Evolutionary conservation across 2,113 vertebrate species (phyloP), one percentile per base, ranked within the genome.

Genomic region (Hymenochirus boettgeri): DNA sequence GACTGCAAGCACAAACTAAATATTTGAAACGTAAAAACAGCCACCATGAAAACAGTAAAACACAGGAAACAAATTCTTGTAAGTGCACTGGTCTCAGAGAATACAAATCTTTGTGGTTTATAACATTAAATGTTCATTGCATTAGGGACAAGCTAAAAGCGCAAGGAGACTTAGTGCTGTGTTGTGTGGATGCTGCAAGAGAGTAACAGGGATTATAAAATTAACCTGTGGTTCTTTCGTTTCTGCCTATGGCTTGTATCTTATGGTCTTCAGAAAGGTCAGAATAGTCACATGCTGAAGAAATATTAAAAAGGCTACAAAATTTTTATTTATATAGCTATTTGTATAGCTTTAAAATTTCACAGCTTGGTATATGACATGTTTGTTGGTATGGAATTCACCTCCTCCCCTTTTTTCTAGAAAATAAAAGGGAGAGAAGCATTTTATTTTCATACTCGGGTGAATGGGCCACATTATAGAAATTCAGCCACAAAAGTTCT

Each of bases 1-100:
- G 54, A 57, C 54, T 35, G 54, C 31, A 35, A 57, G 54, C 27
- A 57, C 54, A 57, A 57, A 57, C 54, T n/a, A 35, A 57, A 57
- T 57, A 57, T 57, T 57, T 57, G 54, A 29, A 35, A 57, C 27
- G 31, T 35, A 57, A 33, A 57, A 37, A 31, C 27, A 57, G 27
- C 18, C 27, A 35, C 29, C 54, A 57, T 9, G 19, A 35, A 35
- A 18, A 21, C 18, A 18, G 54, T 35, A 35, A 29, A 22, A 57
- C 2, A 5, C 13, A 18, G 39, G 39, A 42, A 42, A 42, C 39
- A n/a, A 57, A 57, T 57, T 22, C 54, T 35, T 57, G 54, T 35
- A 57, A 35, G 27, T 57, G 27, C 19, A 55, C 19, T 29, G 25
- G 25, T 29, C 26, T 27, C 26, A 31, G 7, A 29, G 26, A 27